These are phyloP conservation scores for Bombus huntii DNA, from an alignment of 1,140 invertebrate species.

Conservation along the genomic window DNA sequence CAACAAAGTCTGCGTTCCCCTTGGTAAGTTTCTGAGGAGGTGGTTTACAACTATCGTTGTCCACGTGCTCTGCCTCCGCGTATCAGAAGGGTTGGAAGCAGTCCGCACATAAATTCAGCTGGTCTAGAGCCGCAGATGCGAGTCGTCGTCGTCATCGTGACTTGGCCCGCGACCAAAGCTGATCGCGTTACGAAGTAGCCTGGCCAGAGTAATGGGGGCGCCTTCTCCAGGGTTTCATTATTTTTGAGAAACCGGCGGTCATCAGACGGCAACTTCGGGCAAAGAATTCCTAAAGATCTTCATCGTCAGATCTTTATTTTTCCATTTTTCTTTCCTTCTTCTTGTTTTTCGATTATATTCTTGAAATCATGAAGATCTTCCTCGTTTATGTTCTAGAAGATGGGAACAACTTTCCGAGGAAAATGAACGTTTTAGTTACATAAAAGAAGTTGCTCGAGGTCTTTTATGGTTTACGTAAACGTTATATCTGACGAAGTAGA, in stretches of 20 bases:
- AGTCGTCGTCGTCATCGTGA: slow-evolving; percentile 53
- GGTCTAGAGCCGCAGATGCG: slow-evolving; percentile 57
- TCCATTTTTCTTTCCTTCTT: not conserved
- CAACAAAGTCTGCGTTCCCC: slow-evolving; percentile 34
- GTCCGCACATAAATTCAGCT: slow-evolving; percentile 53
- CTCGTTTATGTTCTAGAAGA: too few relatives aligned
- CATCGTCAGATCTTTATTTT: not conserved
- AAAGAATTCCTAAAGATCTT: not conserved
- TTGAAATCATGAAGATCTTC: too few relatives aligned
- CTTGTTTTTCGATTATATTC: not conserved
- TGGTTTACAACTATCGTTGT: slow-evolving; percentile 44
- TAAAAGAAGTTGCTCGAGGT: not conserved
- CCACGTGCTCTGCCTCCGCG: slow-evolving; percentile 42
- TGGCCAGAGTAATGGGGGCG: not conserved
- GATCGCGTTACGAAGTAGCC: slow-evolving; percentile 65
- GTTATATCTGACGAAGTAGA: too few relatives aligned
- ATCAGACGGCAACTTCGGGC: not conserved
- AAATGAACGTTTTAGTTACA: not conserved
- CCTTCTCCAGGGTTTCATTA: slow-evolving; percentile 47
- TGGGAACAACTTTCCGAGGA: too few relatives aligned
- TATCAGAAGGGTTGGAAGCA: slow-evolving; percentile 49
- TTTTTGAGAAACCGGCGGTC: slow-evolving; percentile 22
- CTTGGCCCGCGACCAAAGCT: slow-evolving; percentile 60
- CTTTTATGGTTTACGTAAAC: too few relatives aligned
- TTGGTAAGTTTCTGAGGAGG: slow-evolving; percentile 36